Evolutionary conservation across 2,113 vertebrate genomes (phyloP).

Genomic region (Centrocercus urophasianus): DNA sequence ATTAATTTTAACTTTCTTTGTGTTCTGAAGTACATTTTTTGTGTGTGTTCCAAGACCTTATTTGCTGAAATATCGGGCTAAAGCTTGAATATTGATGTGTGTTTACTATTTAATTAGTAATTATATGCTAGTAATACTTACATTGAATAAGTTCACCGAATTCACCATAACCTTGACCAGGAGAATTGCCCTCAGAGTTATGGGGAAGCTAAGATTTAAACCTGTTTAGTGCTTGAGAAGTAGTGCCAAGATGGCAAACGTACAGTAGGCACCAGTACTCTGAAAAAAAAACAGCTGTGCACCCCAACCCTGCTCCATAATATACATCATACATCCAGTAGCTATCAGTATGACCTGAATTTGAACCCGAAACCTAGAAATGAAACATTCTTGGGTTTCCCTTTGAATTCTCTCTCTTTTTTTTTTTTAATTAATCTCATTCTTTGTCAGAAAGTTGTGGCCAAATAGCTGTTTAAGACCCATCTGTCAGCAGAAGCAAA

Average conservation of each 20-base stretch:
- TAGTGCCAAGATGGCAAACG: neutral
- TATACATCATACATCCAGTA: neutral
- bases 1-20: slow-evolving; percentile 4
- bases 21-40: neutral
- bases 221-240: neutral
- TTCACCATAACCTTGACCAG: neutral
- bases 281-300: neutral
- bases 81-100: neutral
- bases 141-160: neutral
- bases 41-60: neutral
- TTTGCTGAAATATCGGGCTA: neutral
- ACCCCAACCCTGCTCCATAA: neutral
- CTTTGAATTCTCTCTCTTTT: slow-evolving; percentile 42
- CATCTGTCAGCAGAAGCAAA: slow-evolving; percentile 63
- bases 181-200: neutral
- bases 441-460: slow-evolving; percentile 55
- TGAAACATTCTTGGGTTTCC: slow-evolving; percentile 59
- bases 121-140: neutral
- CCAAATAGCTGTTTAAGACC: neutral
- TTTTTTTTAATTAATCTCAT: neutral
- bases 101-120: neutral
- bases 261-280: neutral
- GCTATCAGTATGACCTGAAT: slow-evolving; percentile 29
- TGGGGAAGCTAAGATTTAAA: neutral
- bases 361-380: slow-evolving; percentile 70